Evolutionary conservation across 2,113 vertebrate genomes (phyloP).

Genomic region (Esox niger): DNA sequence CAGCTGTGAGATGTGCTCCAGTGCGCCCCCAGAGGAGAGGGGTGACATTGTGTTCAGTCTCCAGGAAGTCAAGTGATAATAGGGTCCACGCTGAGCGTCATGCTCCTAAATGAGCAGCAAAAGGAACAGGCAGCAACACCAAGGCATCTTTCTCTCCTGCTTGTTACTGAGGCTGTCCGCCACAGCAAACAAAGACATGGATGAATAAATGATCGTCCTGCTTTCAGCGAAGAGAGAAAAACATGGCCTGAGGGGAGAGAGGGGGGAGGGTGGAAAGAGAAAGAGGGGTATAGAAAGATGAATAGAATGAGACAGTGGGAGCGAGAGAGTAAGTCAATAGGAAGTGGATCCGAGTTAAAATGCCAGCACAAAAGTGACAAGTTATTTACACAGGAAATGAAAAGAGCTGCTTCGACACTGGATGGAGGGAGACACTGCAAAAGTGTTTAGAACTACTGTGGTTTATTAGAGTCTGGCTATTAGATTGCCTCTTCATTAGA

Average conservation of each 20-base stretch:
- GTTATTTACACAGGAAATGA: conserved; percentile 24
- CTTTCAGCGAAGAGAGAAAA: conserved; percentile 20
- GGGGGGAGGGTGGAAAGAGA: too few species aligned
- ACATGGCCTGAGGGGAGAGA: conserved; percentile 1
- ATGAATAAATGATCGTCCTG: conserved; percentile 66
- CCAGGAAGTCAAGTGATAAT: conserved; percentile 20
- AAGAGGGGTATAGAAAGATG: not conserved
- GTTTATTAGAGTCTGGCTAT: too few species aligned
- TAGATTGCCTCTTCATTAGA: too few species aligned
- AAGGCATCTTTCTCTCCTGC: conserved; percentile 48
- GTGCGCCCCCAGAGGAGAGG: too few species aligned
- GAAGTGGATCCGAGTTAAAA: conserved; percentile 1
- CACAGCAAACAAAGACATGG: conserved; percentile 47
- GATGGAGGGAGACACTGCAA: conserved; percentile 10
- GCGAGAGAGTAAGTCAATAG: conserved; percentile 1
- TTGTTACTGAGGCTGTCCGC: conserved; percentile 60
- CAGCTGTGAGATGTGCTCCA: not conserved
- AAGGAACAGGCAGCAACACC: conserved; percentile 58
- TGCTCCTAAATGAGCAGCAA: conserved; percentile 53
- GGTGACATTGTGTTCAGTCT: too few species aligned
- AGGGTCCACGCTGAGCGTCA: conserved; percentile 50
- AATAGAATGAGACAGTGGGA: not conserved
- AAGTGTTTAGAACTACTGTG: not conserved
- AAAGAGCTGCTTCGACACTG: conserved; percentile 25
- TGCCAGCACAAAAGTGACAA: not conserved